phyloP scores from a whole-genome alignment of 2,113 vertebrate genomes.

The Sigmodon hispidus region DNA sequence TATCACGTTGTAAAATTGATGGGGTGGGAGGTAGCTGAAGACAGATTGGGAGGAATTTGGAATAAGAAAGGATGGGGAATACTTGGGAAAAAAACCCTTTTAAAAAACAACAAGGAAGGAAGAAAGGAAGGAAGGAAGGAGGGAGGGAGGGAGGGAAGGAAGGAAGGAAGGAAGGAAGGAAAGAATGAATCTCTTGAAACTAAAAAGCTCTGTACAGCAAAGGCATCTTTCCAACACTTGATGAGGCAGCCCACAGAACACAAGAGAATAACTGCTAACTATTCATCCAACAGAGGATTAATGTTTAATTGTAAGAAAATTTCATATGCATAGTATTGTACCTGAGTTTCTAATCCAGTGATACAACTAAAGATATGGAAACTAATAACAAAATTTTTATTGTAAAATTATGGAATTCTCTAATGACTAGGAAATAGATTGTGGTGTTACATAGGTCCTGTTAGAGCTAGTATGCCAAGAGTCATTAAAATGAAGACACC shows the following conservation, averaged over 20 bases:
- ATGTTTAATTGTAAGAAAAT: too few species aligned
- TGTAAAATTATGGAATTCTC: background rate
- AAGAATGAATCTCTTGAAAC: background rate
- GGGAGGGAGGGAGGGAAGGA: too few species aligned
- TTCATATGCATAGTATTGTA: accelerated
- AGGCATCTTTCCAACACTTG: background rate
- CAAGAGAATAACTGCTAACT: background rate
- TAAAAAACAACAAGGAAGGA: too few species aligned
- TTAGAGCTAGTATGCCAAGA: background rate
- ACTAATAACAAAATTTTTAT: background rate
- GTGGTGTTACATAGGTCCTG: background rate
- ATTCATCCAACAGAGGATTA: background rate
- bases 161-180: too few species aligned
- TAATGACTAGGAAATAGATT: background rate
- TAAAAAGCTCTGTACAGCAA: background rate
- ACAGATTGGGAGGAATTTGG: too few species aligned
- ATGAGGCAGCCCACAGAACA: background rate
- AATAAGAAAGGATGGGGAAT: too few species aligned
- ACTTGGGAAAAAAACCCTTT: too few species aligned
- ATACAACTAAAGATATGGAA: background rate
- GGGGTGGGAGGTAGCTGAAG: too few species aligned
- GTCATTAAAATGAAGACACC: background rate
- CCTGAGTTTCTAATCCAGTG: accelerated
- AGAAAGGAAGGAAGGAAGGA: too few species aligned
- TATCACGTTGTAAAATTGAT: background rate